Evolutionary conservation across 35 echinoderm and acorn worm species (phyloP), one percentile per base, ranked within the genome.

Genomic region (Diadema setosum): DNA sequence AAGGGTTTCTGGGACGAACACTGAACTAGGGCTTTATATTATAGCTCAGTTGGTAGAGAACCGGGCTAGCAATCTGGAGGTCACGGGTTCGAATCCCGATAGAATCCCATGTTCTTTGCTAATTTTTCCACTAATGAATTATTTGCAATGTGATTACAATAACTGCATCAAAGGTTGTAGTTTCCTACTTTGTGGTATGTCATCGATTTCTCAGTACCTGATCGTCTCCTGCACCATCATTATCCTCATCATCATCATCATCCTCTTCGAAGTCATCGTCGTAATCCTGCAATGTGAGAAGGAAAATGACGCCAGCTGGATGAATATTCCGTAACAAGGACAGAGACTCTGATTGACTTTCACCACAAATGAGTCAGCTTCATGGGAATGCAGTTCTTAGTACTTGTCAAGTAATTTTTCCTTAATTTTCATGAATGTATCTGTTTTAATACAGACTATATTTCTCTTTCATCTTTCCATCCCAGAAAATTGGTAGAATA

Each of bases 191-290:
- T n/a, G n/a, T n/a, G n/a, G n/a, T n/a, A n/a, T n/a, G n/a, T n/a
- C n/a, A n/a, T n/a, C n/a, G n/a, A n/a, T n/a, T n/a, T n/a, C n/a
- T n/a, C n/a, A n/a, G n/a, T n/a, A n/a, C n/a, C n/a, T n/a, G n/a
- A n/a, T n/a, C n/a, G n/a, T n/a, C n/a, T n/a, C n/a, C 73, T 21
- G 4, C 73, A 78, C 2, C n/a, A 24, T 44, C 40, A 1, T 73
- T 18, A 7, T 39, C 67, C 26, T 12, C 40, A 0, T 78, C 73
- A 42, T 78, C 73, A 18, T 78, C 73, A 78, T 78, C 73, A 20
- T 78, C 70, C 15, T 76, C 73, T 78, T 78, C 73, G 44, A 78
- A 78, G 73, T 78, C 73, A 78, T 78, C 73, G 44, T 78, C 73
- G 44, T 78, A 78, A 44, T 78, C 73, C 73, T 78, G 37, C 17